These are phyloP conservation scores for Sycophila texana DNA, from an alignment of 2,888 invertebrate genomes.

Conservation along the genomic window DNA sequence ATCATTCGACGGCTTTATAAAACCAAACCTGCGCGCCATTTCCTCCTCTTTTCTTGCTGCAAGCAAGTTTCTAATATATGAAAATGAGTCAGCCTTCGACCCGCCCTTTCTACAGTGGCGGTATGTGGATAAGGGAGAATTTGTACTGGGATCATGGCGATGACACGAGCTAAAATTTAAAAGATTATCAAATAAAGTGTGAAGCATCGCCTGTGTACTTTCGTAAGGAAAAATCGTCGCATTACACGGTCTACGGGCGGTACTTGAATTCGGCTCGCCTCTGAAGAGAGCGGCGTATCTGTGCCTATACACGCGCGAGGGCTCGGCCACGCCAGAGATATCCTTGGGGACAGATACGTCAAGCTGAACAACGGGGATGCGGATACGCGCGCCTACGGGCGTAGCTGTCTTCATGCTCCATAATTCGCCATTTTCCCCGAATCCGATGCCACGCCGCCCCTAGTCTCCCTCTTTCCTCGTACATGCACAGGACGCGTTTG, in stretches of 20 bases:
- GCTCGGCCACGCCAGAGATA: conserved; percentile 28
- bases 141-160: conserved; percentile 39
- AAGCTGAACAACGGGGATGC: conserved; percentile 64
- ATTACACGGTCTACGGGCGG: background rate
- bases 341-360: conserved; percentile 75
- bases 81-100: conserved; percentile 47
- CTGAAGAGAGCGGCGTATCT: background rate
- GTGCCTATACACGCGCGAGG: background rate
- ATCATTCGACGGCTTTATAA: conserved; percentile 42
- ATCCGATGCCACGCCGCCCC: conserved; percentile 43
- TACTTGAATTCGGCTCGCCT: background rate
- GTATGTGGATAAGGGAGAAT: conserved; percentile 16
- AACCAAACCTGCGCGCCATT: conserved; percentile 14
- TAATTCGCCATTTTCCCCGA: conserved; percentile 61
- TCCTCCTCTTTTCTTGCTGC: background rate
- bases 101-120: background rate
- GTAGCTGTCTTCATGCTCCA: conserved; percentile 55
- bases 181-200: conserved; percentile 52
- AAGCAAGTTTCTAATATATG: conserved; percentile 14
- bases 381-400: conserved; percentile 17
- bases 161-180: conserved; percentile 29
- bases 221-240: background rate
- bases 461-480: conserved; percentile 55
- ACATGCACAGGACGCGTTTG: conserved; percentile 59
- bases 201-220: background rate